Evolutionary conservation across 2,888 invertebrate species (phyloP).

Genomic region (Harmothoe impar): DNA sequence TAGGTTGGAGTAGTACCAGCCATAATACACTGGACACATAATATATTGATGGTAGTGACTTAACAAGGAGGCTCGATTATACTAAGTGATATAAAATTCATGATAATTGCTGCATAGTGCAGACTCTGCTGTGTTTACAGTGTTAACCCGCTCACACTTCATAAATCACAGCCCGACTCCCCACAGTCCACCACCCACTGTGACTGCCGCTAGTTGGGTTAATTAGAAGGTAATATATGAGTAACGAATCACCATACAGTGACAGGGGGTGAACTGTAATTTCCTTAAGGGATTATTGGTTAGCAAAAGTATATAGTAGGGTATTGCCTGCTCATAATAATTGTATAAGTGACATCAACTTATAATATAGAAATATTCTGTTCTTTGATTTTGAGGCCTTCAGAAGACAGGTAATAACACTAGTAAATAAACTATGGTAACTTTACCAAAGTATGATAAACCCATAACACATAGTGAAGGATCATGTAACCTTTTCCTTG

Average conservation of each 20-base stretch:
- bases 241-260: conserved; percentile 34
- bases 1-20: not conserved
- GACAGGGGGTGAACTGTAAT: conserved; percentile 27
- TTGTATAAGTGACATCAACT: too few species aligned
- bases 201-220: not conserved
- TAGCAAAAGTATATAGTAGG: too few species aligned
- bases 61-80: not conserved
- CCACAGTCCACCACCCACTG: not conserved
- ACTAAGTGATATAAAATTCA: not conserved
- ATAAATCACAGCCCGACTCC: not conserved
- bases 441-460: too few species aligned
- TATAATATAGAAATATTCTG: too few species aligned
- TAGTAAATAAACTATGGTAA: too few species aligned
- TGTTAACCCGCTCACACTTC: not conserved
- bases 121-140: not conserved
- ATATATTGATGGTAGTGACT: not conserved
- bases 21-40: not conserved
- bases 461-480: too few species aligned
- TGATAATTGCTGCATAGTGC: too few species aligned
- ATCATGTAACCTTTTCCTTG: too few species aligned
- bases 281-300: not conserved
- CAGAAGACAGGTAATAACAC: too few species aligned
- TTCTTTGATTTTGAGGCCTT: too few species aligned
- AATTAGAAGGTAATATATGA: not conserved
- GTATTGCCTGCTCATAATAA: too few species aligned